Evolutionary conservation across 2,888 invertebrate species (phyloP), one percentile per base, ranked within the genome.

Genomic region (Orchestes rusci): DNA sequence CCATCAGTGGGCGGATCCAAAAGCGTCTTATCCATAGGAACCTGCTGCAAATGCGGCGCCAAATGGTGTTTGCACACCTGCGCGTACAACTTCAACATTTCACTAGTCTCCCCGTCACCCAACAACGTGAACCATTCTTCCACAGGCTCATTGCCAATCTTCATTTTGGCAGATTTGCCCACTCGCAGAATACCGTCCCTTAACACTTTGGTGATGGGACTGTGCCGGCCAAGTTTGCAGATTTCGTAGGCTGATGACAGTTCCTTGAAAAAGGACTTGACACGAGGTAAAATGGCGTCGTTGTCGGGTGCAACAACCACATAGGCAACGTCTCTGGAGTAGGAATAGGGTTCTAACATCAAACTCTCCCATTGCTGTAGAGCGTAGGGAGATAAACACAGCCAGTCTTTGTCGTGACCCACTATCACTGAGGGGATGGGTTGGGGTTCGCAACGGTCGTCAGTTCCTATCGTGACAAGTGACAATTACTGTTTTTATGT

Each of bases 311-410:
- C 85, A 0, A 99, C 80, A 4, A 96, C 92, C 28, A 96, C 78
- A 66, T 97, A 99, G 16, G 90, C 92, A 1, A 99, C 82, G 66
- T 99, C 96, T 20, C 96, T 76, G 3, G 91, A 79, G 63, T 90
- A 89, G n/a, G 94, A 87, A 67, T 93, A 95, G 0, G 99, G 99
- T 66, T 97, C 96, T 8, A 99, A 72, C n/a, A 90, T 72, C n/a
- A 97, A 75, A 60, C 92, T 86, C 67, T 99, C 97, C 97, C 97
- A 97, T 66, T 89, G 92, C 48, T 88, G 83, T 30, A 96, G 75
- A 36, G 94, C 89, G 65, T 92, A 88, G 0, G 96, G 96, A n/a
- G 95, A 89, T 29, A 95, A 72, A 4, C 92, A 84, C 33, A 96
- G 72, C 89, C 94, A 93, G 64, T 97, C 96, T 59, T 90, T 85